Percentiles rank a stretch among this genome's conserved stretches.
These are phyloP conservation scores for Urechis unicinctus DNA, from an alignment of 2,888 invertebrate species.

Conservation along the genomic window DNA sequence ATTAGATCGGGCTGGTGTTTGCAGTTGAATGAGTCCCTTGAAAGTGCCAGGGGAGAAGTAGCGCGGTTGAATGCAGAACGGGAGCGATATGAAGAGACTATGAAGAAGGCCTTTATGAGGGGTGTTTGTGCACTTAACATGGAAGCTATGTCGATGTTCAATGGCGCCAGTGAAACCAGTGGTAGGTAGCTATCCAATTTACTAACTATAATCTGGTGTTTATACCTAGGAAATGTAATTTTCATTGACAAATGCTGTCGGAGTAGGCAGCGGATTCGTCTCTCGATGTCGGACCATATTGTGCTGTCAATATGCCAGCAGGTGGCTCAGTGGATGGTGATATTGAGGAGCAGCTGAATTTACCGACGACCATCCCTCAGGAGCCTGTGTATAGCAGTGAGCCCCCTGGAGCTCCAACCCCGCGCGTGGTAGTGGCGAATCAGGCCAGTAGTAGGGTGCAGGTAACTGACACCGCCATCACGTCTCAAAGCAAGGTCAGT, in stretches of 20 bases:
- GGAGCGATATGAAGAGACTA: slow-evolving; percentile 43
- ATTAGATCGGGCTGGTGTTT: background rate
- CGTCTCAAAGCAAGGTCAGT: no score
- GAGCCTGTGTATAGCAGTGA: slow-evolving; percentile 22
- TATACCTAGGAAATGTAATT: background rate
- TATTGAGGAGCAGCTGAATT: background rate
- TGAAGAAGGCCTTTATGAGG: slow-evolving; percentile 51
- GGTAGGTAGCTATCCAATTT: background rate
- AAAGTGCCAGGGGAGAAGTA: slow-evolving; percentile 28
- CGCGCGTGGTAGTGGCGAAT: slow-evolving; percentile 32
- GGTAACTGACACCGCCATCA: background rate
- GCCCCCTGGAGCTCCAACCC: slow-evolving; percentile 15
- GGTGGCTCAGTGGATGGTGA: no score
- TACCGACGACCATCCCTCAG: slow-evolving; percentile 23
- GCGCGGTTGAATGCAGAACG: slow-evolving; percentile 31
- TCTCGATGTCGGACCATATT: no score
- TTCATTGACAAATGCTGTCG: no score
- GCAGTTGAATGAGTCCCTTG: slow-evolving; percentile 25
- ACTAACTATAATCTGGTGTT: background rate
- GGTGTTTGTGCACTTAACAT: slow-evolving; percentile 50
- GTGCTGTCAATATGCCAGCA: no score
- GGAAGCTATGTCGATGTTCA: slow-evolving; percentile 49
- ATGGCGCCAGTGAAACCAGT: slow-evolving; percentile 16
- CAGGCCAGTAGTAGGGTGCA: slow-evolving; percentile 19
- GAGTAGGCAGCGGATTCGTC: no score